Evolutionary conservation across 1,140 invertebrate genomes (phyloP).

Genomic region (Chironomus striatipennis): DNA sequence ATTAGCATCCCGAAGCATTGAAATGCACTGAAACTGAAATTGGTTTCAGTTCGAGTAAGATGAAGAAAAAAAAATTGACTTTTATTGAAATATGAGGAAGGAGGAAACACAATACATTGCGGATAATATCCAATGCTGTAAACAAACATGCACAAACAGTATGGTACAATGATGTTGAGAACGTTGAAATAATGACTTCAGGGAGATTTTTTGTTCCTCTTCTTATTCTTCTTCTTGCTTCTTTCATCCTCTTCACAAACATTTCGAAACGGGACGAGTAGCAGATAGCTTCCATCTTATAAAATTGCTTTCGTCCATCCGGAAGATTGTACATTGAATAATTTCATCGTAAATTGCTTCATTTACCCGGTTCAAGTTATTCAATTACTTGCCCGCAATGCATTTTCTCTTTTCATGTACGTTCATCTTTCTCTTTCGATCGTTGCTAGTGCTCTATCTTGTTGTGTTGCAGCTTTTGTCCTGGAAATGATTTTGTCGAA

Average conservation of each 20-base stretch:
- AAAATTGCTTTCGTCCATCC: neutral
- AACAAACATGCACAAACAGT: neutral
- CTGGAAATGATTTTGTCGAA: too few species aligned
- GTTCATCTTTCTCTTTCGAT: neutral
- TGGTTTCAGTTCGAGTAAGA: neutral
- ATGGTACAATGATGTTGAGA: neutral
- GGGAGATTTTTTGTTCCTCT: neutral
- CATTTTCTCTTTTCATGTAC: neutral
- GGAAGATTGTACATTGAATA: conserved; percentile 13
- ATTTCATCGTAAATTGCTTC: conserved; percentile 3
- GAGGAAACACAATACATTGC: neutral
- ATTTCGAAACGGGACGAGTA: neutral
- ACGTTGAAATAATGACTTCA: neutral
- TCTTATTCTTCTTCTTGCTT: too few species aligned
- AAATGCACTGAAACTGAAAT: neutral
- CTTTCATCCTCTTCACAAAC: too few species aligned
- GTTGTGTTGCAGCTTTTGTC: too few species aligned
- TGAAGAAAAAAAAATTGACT: conserved; percentile 7
- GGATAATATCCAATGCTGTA: conserved; percentile 7
- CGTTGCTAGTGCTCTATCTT: too few species aligned
- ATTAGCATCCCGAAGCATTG: neutral
- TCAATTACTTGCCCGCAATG: conserved; percentile 10
- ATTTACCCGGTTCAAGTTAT: neutral
- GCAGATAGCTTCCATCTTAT: neutral
- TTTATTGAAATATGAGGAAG: neutral